Percentiles rank a stretch among this genome's conserved stretches.
Evolutionary conservation across 2,797 vertebrate genomes (phyloP).

Genomic region (Falco rusticolus): DNA sequence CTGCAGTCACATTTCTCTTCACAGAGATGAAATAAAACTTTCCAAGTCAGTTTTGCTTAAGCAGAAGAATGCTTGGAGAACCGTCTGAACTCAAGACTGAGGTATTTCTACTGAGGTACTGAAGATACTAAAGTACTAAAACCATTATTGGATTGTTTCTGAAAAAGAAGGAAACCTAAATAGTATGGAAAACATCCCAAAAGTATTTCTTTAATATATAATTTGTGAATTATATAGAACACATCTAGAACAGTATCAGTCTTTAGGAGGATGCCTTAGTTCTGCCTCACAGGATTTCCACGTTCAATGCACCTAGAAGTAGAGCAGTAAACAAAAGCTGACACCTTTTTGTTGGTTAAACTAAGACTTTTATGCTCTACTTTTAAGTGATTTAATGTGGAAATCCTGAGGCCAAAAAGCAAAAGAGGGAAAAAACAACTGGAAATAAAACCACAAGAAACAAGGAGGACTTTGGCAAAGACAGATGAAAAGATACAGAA

Average conservation of each 20-base stretch:
- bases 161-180: not conserved
- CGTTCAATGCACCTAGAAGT: not conserved
- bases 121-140: not conserved
- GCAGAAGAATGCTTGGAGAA: not conserved
- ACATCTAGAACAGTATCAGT: not conserved
- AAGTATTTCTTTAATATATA: not conserved
- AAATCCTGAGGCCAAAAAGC: not conserved
- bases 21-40: not conserved
- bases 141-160: not conserved
- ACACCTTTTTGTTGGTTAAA: not conserved
- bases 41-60: conserved; percentile 7
- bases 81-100: not conserved
- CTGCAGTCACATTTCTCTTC: not conserved
- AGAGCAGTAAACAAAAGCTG: not conserved
- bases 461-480: not conserved
- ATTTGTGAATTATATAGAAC: not conserved
- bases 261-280: not conserved
- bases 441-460: not conserved
- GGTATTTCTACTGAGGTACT: not conserved
- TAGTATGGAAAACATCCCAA: not conserved
- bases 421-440: not conserved
- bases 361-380: not conserved
- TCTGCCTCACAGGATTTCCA: not conserved
- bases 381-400: not conserved
- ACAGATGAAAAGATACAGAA: not conserved